phyloP scores from a whole-genome alignment of 2,113 vertebrate genomes.

The Cnemophilus loriae region DNA sequence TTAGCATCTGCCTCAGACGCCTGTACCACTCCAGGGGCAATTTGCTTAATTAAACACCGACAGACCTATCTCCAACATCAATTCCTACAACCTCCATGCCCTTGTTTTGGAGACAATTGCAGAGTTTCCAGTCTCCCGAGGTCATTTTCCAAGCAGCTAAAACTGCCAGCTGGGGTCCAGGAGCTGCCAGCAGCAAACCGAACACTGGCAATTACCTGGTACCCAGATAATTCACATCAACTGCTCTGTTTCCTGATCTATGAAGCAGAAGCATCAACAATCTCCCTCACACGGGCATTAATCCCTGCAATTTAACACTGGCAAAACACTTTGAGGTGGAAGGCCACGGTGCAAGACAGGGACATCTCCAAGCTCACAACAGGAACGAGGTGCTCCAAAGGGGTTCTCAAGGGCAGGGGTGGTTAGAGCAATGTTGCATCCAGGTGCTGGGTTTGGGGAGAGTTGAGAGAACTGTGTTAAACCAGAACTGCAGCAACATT shows the following conservation, averaged over 20 bases:
- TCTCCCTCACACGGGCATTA: neutral
- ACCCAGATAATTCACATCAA: neutral
- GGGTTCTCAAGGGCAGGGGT: neutral
- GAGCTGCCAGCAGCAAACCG: neutral
- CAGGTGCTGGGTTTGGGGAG: neutral
- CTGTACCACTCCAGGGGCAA: neutral
- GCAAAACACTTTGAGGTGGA: neutral
- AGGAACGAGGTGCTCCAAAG: neutral
- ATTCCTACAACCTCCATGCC: neutral
- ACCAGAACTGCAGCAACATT: neutral
- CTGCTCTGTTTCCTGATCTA: neutral
- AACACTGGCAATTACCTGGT: neutral
- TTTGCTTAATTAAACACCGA: neutral
- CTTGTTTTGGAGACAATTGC: neutral
- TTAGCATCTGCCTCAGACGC: neutral
- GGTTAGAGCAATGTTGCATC: neutral
- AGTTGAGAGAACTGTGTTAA: neutral
- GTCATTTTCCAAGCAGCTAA: neutral
- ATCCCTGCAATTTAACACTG: neutral
- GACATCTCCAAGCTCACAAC: neutral
- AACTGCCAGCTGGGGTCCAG: neutral
- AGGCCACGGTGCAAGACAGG: neutral
- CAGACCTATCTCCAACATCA: neutral
- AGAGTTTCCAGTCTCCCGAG: neutral
- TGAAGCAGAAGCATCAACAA: neutral